Evolutionary conservation across 1,140 invertebrate species (phyloP), one percentile per base, ranked within the genome.

Genomic region (Heliconius congener): DNA sequence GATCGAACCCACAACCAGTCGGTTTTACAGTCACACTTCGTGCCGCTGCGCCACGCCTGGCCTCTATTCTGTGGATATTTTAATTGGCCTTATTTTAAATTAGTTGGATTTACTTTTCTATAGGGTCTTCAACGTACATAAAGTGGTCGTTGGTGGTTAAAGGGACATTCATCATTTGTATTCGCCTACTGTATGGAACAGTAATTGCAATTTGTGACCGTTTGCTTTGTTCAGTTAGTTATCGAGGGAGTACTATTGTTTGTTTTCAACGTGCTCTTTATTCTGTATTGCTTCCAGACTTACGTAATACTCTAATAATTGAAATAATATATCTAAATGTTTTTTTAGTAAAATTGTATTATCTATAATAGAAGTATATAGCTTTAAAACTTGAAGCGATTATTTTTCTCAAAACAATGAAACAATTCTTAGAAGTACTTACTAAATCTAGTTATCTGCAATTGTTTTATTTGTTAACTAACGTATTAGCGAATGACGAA

Each of bases 211-310:
- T 79, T 81, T 81, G 79, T 81, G 42, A 75, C 57, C 75, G 77
- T 71, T 77, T 77, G 79, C 79, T 73, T 81, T 81, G 82, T 83
- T 79, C 52, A 66, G 76, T 71, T 77, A 73, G 81, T 71, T 72
- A 79, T 82, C 78, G 52, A 77, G 74, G 77, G 82, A 83, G 76
- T 79, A 52, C 82, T 81, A 83, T 83, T 81, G 82, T 81, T 79
- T 82, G 72, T 73, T 73, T 46, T 76, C 71, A 71, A 57, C 27
- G 42, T 52, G 76, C 70, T 77, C 70, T 77, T 72, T 50, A 72
- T 77, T 77, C 52, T 70, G 46, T 71, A 52, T 72, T 75, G 9
- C 46, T 27, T 74, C 46, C 3, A 72, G 19, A 72, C 37, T 72
- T 72, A 72, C n/a, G 71, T 72, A 72, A 72, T 42, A 39, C 37